phyloP scores from a whole-genome alignment of 2,113 vertebrate species.

The Lasiurus borealis region DNA sequence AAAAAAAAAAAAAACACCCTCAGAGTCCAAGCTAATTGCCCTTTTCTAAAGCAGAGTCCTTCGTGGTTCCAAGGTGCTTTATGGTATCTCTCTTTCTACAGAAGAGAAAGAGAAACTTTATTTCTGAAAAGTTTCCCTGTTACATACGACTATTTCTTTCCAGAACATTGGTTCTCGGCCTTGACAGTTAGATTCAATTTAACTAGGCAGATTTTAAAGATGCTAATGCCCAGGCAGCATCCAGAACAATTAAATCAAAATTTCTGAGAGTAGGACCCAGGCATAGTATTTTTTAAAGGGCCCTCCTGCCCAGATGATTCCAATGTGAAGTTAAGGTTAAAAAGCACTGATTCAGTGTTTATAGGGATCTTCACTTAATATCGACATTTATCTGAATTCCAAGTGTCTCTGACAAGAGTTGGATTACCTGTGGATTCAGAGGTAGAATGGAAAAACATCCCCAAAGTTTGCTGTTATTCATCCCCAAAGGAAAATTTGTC shows the following conservation, averaged over 20 bases:
- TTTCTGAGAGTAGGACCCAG: constrained; percentile 22
- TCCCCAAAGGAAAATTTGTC: background rate
- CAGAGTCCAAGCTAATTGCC: constrained; percentile 12
- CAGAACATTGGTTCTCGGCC: constrained; percentile 27
- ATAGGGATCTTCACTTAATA: background rate
- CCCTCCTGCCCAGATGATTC: background rate
- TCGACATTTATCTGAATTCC: background rate
- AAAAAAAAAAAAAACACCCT: constrained; percentile 60
- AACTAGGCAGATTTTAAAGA: constrained; percentile 21
- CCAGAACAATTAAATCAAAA: constrained; percentile 40
- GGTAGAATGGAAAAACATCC: background rate
- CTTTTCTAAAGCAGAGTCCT: constrained; percentile 15
- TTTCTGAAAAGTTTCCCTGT: constrained; percentile 12
- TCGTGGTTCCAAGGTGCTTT: constrained; percentile 3
- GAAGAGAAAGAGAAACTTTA: constrained; percentile 51
- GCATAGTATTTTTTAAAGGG: constrained; percentile 13
- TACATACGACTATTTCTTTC: constrained; percentile 41
- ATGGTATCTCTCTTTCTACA: background rate
- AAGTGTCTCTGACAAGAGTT: background rate
- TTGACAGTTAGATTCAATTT: constrained; percentile 2
- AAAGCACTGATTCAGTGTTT: constrained; percentile 29
- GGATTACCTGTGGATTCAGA: constrained; percentile 10
- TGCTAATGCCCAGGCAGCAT: background rate
- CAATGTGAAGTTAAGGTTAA: constrained; percentile 28
- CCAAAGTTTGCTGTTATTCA: background rate